Evolutionary conservation across 2,113 vertebrate species (phyloP).

Genomic region (Drymodes brunneopygia): DNA sequence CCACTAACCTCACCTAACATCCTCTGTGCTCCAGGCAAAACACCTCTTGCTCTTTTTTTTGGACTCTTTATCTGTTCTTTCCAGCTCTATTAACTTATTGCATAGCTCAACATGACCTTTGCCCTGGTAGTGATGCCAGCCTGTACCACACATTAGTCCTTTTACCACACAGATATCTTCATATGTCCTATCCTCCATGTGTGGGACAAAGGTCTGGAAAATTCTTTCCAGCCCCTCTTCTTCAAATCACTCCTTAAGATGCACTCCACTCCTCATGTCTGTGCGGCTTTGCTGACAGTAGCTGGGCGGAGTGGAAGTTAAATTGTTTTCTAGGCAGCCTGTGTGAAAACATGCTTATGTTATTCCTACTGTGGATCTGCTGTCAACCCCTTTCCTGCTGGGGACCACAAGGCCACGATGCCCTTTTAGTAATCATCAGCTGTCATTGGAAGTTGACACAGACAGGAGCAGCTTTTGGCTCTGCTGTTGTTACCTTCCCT

Average conservation of each 20-base stretch:
- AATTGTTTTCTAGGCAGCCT: background rate
- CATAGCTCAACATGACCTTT: background rate
- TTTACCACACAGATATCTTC: background rate
- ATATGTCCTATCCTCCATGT: background rate
- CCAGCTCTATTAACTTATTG: background rate
- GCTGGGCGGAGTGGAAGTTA: background rate
- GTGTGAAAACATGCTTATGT: background rate
- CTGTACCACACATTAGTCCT: background rate
- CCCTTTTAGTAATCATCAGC: background rate
- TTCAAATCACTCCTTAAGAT: background rate
- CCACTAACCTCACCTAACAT: background rate
- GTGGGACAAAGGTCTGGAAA: background rate
- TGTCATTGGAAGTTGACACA: background rate
- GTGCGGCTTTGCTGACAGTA: background rate
- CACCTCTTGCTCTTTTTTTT: background rate
- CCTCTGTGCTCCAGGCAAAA: background rate
- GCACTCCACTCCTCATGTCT: background rate
- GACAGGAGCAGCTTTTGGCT: background rate
- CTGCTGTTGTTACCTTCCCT: background rate
- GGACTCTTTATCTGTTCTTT: background rate
- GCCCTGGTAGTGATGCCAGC: fast-evolving
- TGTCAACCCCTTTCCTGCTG: background rate
- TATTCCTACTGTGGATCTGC: background rate
- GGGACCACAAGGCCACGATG: background rate
- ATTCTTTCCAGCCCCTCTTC: background rate